These are phyloP conservation scores for Acleris laterana DNA, from an alignment of 2,888 invertebrate genomes.

Conservation along the genomic window DNA sequence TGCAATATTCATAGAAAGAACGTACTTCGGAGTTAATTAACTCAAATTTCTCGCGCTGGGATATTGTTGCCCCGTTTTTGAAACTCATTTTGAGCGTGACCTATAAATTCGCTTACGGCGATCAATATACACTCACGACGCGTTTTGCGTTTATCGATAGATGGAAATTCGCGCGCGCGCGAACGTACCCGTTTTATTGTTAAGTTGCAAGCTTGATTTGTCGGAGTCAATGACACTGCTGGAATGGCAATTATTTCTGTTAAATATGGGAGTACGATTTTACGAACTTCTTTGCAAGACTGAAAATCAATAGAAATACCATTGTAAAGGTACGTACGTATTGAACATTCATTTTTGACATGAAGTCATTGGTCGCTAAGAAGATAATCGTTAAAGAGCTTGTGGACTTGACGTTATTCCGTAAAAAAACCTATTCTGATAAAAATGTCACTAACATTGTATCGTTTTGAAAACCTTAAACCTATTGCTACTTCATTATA, in stretches of 20 bases:
- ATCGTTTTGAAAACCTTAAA: background rate
- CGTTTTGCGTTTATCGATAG: conserved; percentile 66
- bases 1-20: conserved; percentile 86
- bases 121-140: conserved; percentile 65
- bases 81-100: conserved; percentile 71
- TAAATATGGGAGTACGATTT: conserved; percentile 25
- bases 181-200: conserved; percentile 46
- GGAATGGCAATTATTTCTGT: conserved; percentile 28
- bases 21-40: conserved; percentile 85
- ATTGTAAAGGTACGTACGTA: conserved; percentile 27
- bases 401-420: background rate
- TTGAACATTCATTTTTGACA: conserved; percentile 2
- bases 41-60: conserved; percentile 81
- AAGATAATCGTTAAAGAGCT: conserved; percentile 1
- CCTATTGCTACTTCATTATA: background rate
- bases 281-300: conserved; percentile 12
- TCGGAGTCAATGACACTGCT: conserved; percentile 41
- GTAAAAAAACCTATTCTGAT: conserved; percentile 12
- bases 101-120: conserved; percentile 57
- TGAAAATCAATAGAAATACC: conserved; percentile 8
- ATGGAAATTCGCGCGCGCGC: conserved; percentile 81
- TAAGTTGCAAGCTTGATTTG: conserved; percentile 53
- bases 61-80: conserved; percentile 75
- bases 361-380: background rate
- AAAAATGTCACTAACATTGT: background rate